These are phyloP conservation scores for Samia ricini DNA, from an alignment of 1,140 invertebrate genomes.

Conservation along the genomic window DNA sequence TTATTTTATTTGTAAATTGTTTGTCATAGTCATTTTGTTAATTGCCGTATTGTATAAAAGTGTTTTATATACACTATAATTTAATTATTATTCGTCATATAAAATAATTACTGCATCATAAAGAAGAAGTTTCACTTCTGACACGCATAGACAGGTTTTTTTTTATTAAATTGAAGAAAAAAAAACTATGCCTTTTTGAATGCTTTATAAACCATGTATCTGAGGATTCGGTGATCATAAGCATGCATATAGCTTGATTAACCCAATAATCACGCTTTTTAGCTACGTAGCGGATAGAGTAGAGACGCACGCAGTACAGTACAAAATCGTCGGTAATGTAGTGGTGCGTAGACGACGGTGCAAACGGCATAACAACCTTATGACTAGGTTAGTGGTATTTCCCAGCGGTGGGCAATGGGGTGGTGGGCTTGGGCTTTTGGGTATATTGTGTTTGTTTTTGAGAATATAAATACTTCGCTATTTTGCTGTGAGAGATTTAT, in stretches of 20 bases:
- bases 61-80: no score
- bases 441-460: constrained; percentile 10
- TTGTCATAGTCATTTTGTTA: no score
- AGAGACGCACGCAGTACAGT: constrained; percentile 78
- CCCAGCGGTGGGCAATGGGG: constrained; percentile 7
- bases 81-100: no score
- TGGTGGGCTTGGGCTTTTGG: constrained; percentile 15
- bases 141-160: no score
- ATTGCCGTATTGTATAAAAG: no score
- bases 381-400: constrained; percentile 64
- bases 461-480: background rate
- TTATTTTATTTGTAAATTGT: no score
- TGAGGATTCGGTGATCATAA: background rate
- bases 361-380: constrained; percentile 66
- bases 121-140: no score
- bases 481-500: background rate
- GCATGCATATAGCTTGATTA: background rate
- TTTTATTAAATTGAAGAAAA: background rate
- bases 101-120: no score
- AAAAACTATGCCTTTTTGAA: background rate
- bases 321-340: constrained; percentile 76
- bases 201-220: background rate
- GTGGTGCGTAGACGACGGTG: constrained; percentile 59
- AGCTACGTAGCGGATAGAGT: constrained; percentile 78
- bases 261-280: constrained; percentile 37